Evolutionary conservation across 1,140 invertebrate genomes (phyloP).

Genomic region (Atta cephalotes): DNA sequence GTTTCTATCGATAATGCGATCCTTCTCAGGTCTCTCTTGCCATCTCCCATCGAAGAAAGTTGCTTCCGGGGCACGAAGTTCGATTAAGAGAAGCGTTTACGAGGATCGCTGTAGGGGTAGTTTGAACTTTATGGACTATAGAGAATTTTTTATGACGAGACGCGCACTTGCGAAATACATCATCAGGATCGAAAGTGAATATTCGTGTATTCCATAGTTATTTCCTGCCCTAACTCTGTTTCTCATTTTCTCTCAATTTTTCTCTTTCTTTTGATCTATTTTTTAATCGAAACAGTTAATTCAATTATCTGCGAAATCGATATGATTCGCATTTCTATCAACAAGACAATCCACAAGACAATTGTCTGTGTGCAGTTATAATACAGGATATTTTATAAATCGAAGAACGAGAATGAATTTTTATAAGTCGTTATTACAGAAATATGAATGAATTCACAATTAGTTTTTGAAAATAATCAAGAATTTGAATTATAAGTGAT

Average conservation of each 20-base stretch:
- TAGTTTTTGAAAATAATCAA: slow-evolving; percentile 4
- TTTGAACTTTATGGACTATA: slow-evolving; percentile 56
- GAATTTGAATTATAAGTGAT: background rate
- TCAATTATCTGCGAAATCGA: slow-evolving; percentile 19
- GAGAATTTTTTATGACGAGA: slow-evolving; percentile 61
- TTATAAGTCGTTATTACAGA: background rate
- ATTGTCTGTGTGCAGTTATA: too few species aligned
- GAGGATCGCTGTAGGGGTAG: slow-evolving; percentile 55
- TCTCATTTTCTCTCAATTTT: background rate
- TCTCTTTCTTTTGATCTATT: background rate
- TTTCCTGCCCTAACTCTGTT: background rate
- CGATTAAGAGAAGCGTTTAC: slow-evolving; percentile 70
- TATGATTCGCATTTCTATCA: background rate
- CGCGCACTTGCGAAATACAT: slow-evolving; percentile 27
- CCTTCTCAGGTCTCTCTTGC: background rate
- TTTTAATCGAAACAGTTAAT: slow-evolving; percentile 30
- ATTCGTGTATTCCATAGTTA: slow-evolving; percentile 48
- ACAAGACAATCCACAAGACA: too few species aligned
- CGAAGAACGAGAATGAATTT: background rate
- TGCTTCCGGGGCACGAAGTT: slow-evolving; percentile 55
- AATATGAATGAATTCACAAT: background rate
- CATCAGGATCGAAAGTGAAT: slow-evolving; percentile 43
- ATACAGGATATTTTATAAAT: background rate
- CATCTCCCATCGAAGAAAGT: slow-evolving; percentile 27
- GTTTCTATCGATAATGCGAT: slow-evolving; percentile 29